Conservation (phyloP, 2,888 invertebrate species). For the Aelia acuminata region DNA sequence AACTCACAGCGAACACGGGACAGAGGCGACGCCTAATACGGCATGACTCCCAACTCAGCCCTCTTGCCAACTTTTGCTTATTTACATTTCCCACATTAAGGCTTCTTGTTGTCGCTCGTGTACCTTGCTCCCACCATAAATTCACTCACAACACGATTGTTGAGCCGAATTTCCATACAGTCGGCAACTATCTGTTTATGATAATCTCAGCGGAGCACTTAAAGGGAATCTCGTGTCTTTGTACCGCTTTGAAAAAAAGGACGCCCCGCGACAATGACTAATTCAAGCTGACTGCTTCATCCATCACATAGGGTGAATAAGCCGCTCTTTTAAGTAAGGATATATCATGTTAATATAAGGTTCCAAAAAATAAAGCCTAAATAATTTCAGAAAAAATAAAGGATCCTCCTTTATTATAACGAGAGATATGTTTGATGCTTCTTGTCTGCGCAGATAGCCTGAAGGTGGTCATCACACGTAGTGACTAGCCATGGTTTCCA, state of each 20-base stretch:
- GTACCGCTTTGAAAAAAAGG: neutral
- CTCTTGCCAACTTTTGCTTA: neutral
- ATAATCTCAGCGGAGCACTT: neutral
- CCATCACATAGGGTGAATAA: no score
- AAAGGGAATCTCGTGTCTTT: neutral
- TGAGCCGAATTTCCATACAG: slow-evolving; percentile 10
- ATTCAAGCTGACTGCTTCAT: neutral
- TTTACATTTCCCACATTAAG: neutral
- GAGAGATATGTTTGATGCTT: no score
- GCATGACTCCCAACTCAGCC: neutral
- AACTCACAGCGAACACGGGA: neutral
- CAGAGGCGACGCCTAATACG: neutral
- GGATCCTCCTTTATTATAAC: no score
- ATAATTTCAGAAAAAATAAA: no score
- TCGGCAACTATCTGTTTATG: neutral
- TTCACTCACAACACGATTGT: neutral
- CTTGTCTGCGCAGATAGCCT: no score
- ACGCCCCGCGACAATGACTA: neutral
- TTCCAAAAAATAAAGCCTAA: no score
- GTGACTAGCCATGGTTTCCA: no score
- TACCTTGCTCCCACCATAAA: neutral
- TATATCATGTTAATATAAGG: no score
- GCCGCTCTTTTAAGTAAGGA: no score
- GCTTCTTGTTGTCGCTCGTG: neutral
- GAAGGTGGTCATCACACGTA: no score